Base-by-base conservation (phyloP, 2,888 invertebrate genomes). In the Agrochola litura region DNA sequence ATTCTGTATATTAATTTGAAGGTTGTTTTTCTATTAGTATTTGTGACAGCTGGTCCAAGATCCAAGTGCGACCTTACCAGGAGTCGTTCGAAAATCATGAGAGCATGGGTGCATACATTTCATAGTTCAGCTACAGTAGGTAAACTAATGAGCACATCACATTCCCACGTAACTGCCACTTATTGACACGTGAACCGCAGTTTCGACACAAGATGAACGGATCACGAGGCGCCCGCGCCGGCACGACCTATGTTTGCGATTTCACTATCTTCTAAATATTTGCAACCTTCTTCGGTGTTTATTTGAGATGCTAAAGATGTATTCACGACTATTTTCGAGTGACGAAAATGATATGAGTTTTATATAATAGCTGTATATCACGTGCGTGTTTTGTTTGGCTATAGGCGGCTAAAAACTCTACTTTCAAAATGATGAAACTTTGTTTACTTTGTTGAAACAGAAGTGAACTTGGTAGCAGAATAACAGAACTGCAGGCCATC, bases 191-290 rank as follows among this genome's bases (percentile, higher is more conserved):
- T 77, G 71, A 82, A 76, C 64, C 63, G 37, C 4, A 52, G 78
- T 85, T 85, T 81, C 83, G 72, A 78, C 78, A 86, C 41, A 82
- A 73, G 89, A 92, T 88, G 91, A 89, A 90, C 76, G 63, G 82
- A 91, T 94, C 95, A 95, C 94, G 95, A 92, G 87, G 79, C 73
- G 64, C 71, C 69, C 46, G 81, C 90, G 72, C 75, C 66, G 43
- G 78, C 90, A 90, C 91, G 91, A 91, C 85, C 86, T 76, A 80
- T 91, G 90, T 93, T 94, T 93, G 92, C 91, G 92, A 94, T 95
- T 95, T 95, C 94, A 92, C 94, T 93, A 86, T 86, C 85, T 81
- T 76, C 86, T 83, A 87, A 86, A 83, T 77, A 88, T 89, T 89
- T 86, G 86, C 86, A 87, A 83, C 79, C 75, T 70, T 68, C 70